Conservation (phyloP, 2,888 invertebrate species). For the Apomyelois bistriatella region DNA sequence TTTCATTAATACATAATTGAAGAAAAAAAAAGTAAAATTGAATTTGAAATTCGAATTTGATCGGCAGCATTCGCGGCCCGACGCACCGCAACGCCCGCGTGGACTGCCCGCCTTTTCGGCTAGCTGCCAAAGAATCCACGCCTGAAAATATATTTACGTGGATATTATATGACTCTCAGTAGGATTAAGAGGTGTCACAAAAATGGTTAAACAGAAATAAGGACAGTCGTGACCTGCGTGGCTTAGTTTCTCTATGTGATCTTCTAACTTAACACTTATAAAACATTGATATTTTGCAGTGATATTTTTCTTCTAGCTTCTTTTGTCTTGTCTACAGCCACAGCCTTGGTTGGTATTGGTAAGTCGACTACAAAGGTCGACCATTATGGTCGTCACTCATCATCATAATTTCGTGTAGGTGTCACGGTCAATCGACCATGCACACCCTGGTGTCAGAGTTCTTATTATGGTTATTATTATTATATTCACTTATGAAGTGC, state of each 20-base stretch:
- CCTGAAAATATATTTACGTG: slow-evolving; percentile 72
- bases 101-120: slow-evolving; percentile 68
- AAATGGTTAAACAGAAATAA: slow-evolving; percentile 1
- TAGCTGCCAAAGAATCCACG: slow-evolving; percentile 68
- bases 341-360: too few relatives aligned
- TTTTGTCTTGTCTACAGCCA: too few relatives aligned
- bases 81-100: slow-evolving; percentile 60
- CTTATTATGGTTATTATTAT: too few relatives aligned
- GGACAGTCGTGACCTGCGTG: not conserved
- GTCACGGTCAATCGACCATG: too few relatives aligned
- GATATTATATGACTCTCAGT: slow-evolving; percentile 56
- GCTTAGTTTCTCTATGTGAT: not conserved
- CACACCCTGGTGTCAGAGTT: too few relatives aligned
- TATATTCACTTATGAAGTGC: too few relatives aligned
- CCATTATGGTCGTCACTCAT: too few relatives aligned
- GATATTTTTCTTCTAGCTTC: too few relatives aligned
- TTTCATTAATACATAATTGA: slow-evolving; percentile 14
- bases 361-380: too few relatives aligned
- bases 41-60: slow-evolving; percentile 30
- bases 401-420: too few relatives aligned
- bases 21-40: slow-evolving; percentile 32
- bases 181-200: slow-evolving; percentile 25
- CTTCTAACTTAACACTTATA: too few relatives aligned
- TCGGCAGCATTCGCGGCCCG: slow-evolving; percentile 37
- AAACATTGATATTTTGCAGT: too few relatives aligned